Evolutionary conservation across 1,140 invertebrate species (phyloP), one percentile per base, ranked within the genome.

Genomic region (Aphaenogaster rudis): DNA sequence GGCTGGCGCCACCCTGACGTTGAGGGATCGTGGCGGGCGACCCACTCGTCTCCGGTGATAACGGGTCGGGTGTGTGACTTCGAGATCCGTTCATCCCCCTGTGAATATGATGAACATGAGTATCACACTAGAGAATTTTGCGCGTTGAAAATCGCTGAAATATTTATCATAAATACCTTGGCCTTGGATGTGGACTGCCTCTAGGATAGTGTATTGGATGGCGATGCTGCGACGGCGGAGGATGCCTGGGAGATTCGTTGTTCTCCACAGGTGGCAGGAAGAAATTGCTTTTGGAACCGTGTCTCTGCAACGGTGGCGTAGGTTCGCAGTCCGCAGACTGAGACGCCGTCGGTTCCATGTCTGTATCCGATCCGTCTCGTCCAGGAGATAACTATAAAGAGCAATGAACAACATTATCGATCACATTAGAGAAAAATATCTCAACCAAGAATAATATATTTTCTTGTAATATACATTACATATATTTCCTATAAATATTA

Each of bases 281-380:
- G 95, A 99, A 98, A 96, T 99, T 99, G 92, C 96, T 98, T 94
- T 98, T 98, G 63, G 98, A 99, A 91, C 98, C 98, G 89, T 98
- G 98, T 90, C 98, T 96, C 94, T 98, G 98, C 81, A 98, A 96
- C 17, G 98, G 98, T 42, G 98, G 98, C 87, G 98, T 98, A 45
- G 98, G 98, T 94, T 99, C 98, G 95, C 98, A 99, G 96, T 99
- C 98, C 92, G 98, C 97, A 54, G 98, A 98, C 94, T 99, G 98
- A 50, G 98, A 98, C 48, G 98, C 98, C 6, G 97, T 98, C 13
- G 97, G 97, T 92, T 98, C 97, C 97, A 98, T 97, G 91, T 98
- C 98, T 69, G 97, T 97, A 90, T 98, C 97, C 79, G 97, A 98
- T 90, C 96, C 97, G 93, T 96, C 97, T 93, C 96, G 96, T 67